A percentile compares a stretch with the other conserved stretches of the same genome.
Evolutionary conservation across 1,140 invertebrate genomes (phyloP).

Genomic region (Aphidius ervi): DNA sequence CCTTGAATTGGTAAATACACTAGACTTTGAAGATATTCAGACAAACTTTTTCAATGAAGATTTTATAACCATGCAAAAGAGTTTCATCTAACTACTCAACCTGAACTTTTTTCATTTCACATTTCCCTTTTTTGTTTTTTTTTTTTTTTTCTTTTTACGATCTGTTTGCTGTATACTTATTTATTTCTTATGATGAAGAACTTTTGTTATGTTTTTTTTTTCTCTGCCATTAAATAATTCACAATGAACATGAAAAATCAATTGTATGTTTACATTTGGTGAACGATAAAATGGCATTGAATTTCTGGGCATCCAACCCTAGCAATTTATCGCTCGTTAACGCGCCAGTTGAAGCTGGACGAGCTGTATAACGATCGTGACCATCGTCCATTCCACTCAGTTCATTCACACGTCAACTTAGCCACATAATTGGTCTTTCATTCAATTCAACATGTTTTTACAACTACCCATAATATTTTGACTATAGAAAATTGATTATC

Average conservation of each 20-base stretch:
- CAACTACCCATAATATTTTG: too few species aligned
- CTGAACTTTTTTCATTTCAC: slow-evolving; percentile 12
- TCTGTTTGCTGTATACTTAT: too few species aligned
- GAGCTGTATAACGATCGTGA: slow-evolving; percentile 13
- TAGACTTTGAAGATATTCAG: slow-evolving; percentile 8
- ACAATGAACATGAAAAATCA: slow-evolving; percentile 16
- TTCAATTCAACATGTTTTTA: background rate
- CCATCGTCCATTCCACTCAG: slow-evolving; percentile 1
- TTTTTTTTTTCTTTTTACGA: too few species aligned
- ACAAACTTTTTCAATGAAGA: slow-evolving; percentile 15
- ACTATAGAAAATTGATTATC: too few species aligned
- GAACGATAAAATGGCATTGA: background rate
- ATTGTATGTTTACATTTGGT: slow-evolving; percentile 11
- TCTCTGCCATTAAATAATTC: background rate
- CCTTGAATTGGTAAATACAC: background rate
- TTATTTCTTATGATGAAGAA: too few species aligned
- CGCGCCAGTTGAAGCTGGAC: slow-evolving; percentile 10
- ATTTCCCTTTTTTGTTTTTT: too few species aligned
- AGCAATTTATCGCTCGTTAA: slow-evolving; percentile 22
- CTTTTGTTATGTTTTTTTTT: background rate
- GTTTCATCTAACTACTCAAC: slow-evolving; percentile 8
- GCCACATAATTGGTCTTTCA: slow-evolving; percentile 11
- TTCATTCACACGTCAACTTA: slow-evolving; percentile 15
- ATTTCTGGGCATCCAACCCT: slow-evolving; percentile 5
- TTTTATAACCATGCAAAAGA: slow-evolving; percentile 5